phyloP scores from a whole-genome alignment of 2,113 vertebrate species.

The Lipotes vexillifer region DNA sequence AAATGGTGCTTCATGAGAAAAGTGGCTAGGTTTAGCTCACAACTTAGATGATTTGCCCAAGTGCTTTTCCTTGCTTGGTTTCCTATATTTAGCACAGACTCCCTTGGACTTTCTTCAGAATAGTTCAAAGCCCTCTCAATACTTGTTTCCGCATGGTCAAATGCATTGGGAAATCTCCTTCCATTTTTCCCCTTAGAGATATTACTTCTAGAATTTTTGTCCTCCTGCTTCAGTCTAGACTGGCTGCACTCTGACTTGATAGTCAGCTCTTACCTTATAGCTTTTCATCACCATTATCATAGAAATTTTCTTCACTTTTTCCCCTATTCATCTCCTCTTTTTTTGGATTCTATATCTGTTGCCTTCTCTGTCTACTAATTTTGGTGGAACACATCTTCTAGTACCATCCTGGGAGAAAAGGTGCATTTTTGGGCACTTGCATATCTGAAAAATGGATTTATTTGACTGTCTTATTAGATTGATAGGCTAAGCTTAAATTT shows the following conservation, averaged over 20 bases:
- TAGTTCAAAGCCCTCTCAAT: neutral
- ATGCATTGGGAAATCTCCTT: neutral
- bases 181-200: neutral
- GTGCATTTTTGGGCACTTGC: neutral
- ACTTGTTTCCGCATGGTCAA: neutral
- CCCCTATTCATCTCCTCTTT: neutral
- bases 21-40: neutral
- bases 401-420: neutral
- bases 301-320: neutral
- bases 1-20: neutral
- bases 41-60: neutral
- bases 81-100: neutral
- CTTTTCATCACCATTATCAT: neutral
- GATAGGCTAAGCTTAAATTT: neutral
- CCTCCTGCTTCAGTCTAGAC: neutral
- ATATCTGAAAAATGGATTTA: neutral
- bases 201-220: neutral
- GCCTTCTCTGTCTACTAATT: neutral
- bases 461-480: neutral
- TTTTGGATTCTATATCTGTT: neutral
- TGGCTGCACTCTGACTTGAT: neutral
- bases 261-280: neutral
- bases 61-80: neutral
- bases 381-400: neutral
- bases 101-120: neutral